Conservation (phyloP, 2,113 vertebrate genomes). For the Urocolius indicus region DNA sequence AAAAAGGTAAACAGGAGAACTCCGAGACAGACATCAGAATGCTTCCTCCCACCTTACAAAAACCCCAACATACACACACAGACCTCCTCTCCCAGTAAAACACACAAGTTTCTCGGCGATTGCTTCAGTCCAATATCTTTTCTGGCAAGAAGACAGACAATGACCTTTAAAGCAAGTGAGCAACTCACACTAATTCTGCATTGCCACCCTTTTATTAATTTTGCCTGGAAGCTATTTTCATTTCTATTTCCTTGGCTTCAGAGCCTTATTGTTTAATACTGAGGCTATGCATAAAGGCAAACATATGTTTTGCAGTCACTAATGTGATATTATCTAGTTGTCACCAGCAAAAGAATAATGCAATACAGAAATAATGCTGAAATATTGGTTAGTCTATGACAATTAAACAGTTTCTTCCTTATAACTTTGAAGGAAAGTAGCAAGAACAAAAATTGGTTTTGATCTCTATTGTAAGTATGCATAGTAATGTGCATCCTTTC, state of each 20-base stretch:
- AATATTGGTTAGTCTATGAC: not conserved
- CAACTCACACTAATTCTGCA: not conserved
- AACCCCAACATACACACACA: fast-evolving
- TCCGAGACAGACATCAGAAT: constrained; percentile 25
- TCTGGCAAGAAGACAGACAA: not conserved
- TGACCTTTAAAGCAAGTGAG: constrained; percentile 53
- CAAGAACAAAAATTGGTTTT: not conserved
- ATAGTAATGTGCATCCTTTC: not conserved
- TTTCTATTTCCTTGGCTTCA: constrained; percentile 40
- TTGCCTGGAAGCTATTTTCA: constrained; percentile 14
- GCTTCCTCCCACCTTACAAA: not conserved
- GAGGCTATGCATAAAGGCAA: not conserved
- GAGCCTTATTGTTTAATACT: constrained; percentile 9
- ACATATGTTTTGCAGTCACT: constrained; percentile 17
- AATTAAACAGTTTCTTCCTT: not conserved
- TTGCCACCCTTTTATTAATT: constrained; percentile 44
- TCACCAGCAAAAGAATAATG: not conserved
- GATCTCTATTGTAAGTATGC: not conserved
- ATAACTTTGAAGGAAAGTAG: not conserved
- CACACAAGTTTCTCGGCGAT: constrained; percentile 18
- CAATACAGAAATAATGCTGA: not conserved
- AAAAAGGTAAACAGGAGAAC: constrained; percentile 74
- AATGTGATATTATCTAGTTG: not conserved
- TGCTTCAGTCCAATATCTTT: not conserved
- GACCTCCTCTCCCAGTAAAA: not conserved